Conservation (phyloP, 1,140 invertebrate genomes). For the Calliphora vicina region DNA sequence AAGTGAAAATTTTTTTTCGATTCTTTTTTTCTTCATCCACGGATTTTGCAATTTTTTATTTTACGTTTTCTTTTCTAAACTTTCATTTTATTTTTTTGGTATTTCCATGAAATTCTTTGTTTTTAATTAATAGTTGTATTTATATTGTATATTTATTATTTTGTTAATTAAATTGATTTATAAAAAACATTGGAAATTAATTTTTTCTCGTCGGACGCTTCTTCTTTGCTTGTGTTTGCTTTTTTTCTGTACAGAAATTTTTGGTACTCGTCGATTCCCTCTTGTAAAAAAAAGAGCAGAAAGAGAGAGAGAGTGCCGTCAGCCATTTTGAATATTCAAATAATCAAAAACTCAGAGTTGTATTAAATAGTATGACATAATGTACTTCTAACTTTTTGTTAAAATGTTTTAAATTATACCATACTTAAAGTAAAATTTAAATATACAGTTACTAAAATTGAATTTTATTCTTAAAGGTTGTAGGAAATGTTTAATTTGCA, state of each 20-base stretch:
- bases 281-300: conserved; percentile 1
- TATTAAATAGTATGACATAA: background rate
- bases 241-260: conserved; percentile 34
- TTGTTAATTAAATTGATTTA: background rate
- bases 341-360: background rate
- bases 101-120: background rate
- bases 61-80: background rate
- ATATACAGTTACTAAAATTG: too few relatives aligned
- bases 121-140: background rate
- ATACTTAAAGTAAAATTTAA: too few relatives aligned
- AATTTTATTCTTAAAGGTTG: too few relatives aligned
- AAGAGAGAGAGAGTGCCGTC: conserved; percentile 2
- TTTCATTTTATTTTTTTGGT: background rate
- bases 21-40: background rate
- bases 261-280: background rate
- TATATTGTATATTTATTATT: background rate
- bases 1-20: conserved; percentile 28
- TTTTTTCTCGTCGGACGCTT: conserved; percentile 15
- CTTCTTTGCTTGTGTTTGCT: conserved; percentile 25
- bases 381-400: background rate
- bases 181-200: background rate
- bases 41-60: background rate
- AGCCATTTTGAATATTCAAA: conserved; percentile 7
- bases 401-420: too few relatives aligned
- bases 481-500: too few relatives aligned